phyloP scores from a whole-genome alignment of 2,113 vertebrate species.

The Antidorcas marsupialis region DNA sequence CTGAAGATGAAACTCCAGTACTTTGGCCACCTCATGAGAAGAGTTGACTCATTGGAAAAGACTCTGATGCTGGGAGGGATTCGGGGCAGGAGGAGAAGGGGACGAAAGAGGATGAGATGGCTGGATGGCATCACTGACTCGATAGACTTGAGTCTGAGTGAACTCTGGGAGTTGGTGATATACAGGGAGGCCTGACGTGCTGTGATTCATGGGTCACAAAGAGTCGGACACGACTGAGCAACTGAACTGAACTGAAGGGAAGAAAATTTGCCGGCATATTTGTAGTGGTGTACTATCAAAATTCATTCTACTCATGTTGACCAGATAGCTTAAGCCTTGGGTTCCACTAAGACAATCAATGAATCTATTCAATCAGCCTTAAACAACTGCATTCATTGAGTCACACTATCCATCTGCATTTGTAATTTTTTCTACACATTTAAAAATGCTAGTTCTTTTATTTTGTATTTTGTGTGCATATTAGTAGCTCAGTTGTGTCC shows the following conservation, averaged over 20 bases:
- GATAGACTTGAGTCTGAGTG: too few species aligned
- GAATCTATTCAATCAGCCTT: not conserved
- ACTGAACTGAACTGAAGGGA: not conserved
- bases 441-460: not conserved
- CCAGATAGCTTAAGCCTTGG: not conserved
- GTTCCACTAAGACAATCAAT: not conserved
- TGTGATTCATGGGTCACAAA: too few species aligned
- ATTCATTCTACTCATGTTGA: not conserved
- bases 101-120: too few species aligned
- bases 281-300: not conserved
- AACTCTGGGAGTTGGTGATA: too few species aligned
- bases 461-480: not conserved
- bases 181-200: too few species aligned
- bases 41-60: too few species aligned
- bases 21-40: too few species aligned
- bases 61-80: too few species aligned
- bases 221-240: fast-evolving
- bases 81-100: too few species aligned
- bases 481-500: not conserved
- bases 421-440: not conserved
- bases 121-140: too few species aligned
- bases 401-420: not conserved
- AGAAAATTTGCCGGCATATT: not conserved
- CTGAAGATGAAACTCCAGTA: too few species aligned
- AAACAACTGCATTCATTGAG: not conserved